Percentiles rank a stretch among this genome's conserved stretches.
These are phyloP conservation scores for Phyllostomus hastatus DNA, from an alignment of 2,113 vertebrate species.

Conservation along the genomic window DNA sequence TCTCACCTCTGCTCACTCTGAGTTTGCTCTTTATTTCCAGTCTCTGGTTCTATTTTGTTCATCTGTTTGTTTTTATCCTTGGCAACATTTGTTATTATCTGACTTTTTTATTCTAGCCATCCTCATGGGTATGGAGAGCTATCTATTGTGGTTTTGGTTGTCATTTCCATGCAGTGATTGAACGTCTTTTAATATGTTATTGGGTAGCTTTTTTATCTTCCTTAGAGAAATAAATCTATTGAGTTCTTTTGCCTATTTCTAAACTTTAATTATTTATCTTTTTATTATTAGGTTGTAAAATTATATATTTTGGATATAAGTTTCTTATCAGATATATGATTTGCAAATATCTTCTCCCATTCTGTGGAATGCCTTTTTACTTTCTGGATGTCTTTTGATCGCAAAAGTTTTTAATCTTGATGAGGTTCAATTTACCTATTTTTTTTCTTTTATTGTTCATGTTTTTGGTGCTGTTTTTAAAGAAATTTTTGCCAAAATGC, in stretches of 20 bases:
- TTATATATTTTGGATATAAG: not conserved
- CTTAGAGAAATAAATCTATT: not conserved
- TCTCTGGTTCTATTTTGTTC: too few relatives aligned
- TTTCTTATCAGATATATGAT: not conserved
- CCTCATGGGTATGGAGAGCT: not conserved
- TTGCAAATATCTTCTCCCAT: too few relatives aligned
- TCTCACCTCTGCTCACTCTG: too few relatives aligned
- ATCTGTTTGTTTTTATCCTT: not conserved
- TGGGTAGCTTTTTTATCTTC: not conserved
- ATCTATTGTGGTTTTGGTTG: not conserved
- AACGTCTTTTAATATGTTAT: not conserved
- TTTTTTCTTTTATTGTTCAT: not conserved
- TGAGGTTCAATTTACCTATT: not conserved
- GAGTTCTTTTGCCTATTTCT: not conserved
- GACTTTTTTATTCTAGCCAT: not conserved
- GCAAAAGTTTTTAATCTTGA: too few relatives aligned
- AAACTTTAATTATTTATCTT: not conserved
- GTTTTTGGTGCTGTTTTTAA: not conserved
- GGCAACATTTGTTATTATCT: not conserved
- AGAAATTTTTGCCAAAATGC: not conserved
- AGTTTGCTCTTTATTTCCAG: too few relatives aligned
- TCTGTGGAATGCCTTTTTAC: too few relatives aligned
- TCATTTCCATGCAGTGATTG: not conserved
- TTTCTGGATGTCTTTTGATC: too few relatives aligned
- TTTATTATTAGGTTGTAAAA: not conserved